Conservation (phyloP, 2,113 vertebrate species). For the Eudyptes chrysolophus region DNA sequence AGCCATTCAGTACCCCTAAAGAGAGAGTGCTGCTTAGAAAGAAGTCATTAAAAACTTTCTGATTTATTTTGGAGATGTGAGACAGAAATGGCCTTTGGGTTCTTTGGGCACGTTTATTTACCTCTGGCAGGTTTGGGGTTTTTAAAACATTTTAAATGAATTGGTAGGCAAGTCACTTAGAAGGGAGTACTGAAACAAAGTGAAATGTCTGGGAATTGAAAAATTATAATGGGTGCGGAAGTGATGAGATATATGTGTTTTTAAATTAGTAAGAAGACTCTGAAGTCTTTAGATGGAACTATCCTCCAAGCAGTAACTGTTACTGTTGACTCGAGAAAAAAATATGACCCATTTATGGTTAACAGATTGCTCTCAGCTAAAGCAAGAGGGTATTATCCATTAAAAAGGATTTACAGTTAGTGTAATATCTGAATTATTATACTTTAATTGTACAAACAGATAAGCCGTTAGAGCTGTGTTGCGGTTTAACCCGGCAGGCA, state of each 20-base stretch:
- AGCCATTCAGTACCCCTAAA: constrained; percentile 35
- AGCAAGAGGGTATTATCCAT: not conserved
- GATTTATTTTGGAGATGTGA: constrained; percentile 10
- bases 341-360: not conserved
- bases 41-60: constrained; percentile 36
- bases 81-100: not conserved
- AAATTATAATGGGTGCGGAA: constrained; percentile 20
- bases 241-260: not conserved
- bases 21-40: not conserved
- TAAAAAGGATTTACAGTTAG: not conserved
- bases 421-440: not conserved
- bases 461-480: not conserved
- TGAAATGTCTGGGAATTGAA: constrained; percentile 1
- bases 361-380: constrained; percentile 14
- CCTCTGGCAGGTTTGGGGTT: not conserved
- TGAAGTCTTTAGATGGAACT: not conserved
- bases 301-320: no score
- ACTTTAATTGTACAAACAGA: not conserved
- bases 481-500: no score
- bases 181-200: constrained; percentile 12
- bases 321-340: constrained; percentile 17
- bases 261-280: constrained; percentile 44
- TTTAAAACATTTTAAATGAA: constrained; percentile 1
- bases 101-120: not conserved
- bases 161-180: constrained; percentile 16